These are phyloP conservation scores for Stenichneumon culpator DNA, from an alignment of 2,888 invertebrate genomes.

Conservation along the genomic window DNA sequence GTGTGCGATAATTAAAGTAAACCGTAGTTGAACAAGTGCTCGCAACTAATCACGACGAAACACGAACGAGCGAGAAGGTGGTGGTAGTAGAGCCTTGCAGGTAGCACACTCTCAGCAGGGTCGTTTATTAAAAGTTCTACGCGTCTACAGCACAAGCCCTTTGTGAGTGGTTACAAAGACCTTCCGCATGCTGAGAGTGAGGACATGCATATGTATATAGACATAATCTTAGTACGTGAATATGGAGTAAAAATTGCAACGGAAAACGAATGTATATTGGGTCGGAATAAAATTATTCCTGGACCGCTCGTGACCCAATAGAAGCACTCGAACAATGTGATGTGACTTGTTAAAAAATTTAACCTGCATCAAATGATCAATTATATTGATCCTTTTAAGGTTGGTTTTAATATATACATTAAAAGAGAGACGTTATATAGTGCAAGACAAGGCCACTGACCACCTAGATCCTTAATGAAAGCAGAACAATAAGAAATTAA, in stretches of 20 bases:
- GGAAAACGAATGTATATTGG: background rate
- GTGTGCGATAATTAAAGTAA: conserved; percentile 64
- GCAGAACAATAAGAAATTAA: background rate
- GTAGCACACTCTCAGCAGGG: conserved; percentile 12
- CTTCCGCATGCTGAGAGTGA: conserved; percentile 17
- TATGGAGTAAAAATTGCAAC: conserved; percentile 28
- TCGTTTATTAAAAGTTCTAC: conserved; percentile 50
- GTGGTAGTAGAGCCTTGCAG: conserved; percentile 19
- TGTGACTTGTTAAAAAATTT: background rate
- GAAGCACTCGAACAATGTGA: background rate
- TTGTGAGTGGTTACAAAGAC: conserved; percentile 55
- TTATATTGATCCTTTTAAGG: background rate
- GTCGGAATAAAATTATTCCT: background rate
- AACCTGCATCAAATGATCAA: background rate
- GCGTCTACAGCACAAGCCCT: conserved; percentile 29
- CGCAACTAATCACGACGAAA: conserved; percentile 65
- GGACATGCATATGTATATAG: conserved; percentile 14
- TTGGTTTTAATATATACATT: background rate
- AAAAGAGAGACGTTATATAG: too few relatives aligned
- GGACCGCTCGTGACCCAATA: background rate
- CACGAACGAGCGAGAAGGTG: conserved; percentile 41
- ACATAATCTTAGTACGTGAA: background rate
- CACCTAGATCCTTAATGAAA: background rate
- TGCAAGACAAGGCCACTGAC: background rate
- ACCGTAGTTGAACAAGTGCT: conserved; percentile 65